phyloP scores from a whole-genome alignment of 2,113 vertebrate genomes.

The Xiphias gladius region DNA sequence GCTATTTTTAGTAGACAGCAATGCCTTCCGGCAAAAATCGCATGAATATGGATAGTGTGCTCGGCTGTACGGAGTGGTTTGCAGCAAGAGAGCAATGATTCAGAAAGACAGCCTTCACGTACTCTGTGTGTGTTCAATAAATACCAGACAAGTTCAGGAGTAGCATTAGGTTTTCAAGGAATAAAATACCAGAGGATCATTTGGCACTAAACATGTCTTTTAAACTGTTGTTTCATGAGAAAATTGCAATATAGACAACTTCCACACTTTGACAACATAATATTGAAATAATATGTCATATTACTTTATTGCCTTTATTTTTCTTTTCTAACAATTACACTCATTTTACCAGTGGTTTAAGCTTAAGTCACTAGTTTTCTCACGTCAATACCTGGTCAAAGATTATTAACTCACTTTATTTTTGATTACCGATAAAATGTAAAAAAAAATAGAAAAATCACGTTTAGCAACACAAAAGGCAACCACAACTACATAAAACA shows the following conservation, averaged over 20 bases:
- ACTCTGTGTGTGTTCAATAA: slow-evolving; percentile 67
- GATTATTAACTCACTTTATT: neutral
- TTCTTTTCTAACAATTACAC: neutral
- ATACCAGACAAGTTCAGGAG: slow-evolving; percentile 40
- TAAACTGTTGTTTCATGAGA: neutral
- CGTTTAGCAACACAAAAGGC: neutral
- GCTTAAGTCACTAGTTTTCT: neutral
- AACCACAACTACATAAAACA: neutral
- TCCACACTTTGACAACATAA: slow-evolving; percentile 11
- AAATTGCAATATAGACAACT: neutral
- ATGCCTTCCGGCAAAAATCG: slow-evolving; percentile 85
- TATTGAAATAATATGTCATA: neutral
- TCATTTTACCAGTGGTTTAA: neutral
- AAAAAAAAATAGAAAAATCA: neutral
- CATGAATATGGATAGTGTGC: slow-evolving; percentile 87
- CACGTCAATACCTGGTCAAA: neutral
- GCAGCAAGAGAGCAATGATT: slow-evolving; percentile 77
- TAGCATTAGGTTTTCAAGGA: slow-evolving; percentile 38
- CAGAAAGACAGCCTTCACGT: slow-evolving; percentile 77
- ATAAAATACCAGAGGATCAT: slow-evolving; percentile 10
- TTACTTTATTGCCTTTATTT: neutral
- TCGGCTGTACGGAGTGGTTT: slow-evolving; percentile 80
- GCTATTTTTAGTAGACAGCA: slow-evolving; percentile 88
- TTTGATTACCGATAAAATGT: neutral
- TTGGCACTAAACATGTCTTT: neutral